A percentile compares a stretch with the other conserved stretches of the same genome.
Evolutionary conservation across 2,797 vertebrate species (phyloP).

Genomic region (Cottoperca gobio): DNA sequence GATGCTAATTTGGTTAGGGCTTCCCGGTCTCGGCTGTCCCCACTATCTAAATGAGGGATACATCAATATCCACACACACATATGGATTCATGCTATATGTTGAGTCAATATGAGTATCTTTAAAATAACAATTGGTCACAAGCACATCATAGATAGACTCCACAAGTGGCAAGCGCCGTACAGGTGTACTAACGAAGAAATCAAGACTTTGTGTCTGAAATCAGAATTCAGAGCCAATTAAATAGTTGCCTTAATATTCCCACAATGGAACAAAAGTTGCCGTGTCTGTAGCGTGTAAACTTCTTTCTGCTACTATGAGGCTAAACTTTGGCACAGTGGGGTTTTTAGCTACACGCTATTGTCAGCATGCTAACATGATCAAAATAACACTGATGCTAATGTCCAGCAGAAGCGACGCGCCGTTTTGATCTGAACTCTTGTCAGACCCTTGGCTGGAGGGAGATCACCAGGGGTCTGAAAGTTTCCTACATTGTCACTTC

Average conservation of each 20-base stretch:
- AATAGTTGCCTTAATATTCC: neutral
- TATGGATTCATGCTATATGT: neutral
- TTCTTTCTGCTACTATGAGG: neutral
- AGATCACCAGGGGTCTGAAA: too few species aligned
- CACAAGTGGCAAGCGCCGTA: too few species aligned
- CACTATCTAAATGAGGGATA: conserved; percentile 32
- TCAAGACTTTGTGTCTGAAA: neutral
- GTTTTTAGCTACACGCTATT: neutral
- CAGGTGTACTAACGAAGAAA: neutral
- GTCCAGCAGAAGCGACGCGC: too few species aligned
- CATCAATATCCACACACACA: conserved; percentile 8
- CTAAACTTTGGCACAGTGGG: neutral
- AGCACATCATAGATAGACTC: too few species aligned
- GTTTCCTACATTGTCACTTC: too few species aligned
- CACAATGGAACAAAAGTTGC: neutral
- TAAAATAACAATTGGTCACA: neutral
- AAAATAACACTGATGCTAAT: neutral
- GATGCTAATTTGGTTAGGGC: conserved; percentile 50
- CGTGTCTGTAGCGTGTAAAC: neutral
- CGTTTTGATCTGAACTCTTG: too few species aligned
- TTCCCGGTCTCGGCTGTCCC: neutral
- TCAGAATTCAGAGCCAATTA: neutral
- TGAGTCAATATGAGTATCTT: conserved; percentile 1
- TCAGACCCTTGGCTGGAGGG: too few species aligned
- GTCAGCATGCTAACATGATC: neutral